Base-by-base conservation (phyloP, 2,113 vertebrate species). In the Budorcas taxicolor region DNA sequence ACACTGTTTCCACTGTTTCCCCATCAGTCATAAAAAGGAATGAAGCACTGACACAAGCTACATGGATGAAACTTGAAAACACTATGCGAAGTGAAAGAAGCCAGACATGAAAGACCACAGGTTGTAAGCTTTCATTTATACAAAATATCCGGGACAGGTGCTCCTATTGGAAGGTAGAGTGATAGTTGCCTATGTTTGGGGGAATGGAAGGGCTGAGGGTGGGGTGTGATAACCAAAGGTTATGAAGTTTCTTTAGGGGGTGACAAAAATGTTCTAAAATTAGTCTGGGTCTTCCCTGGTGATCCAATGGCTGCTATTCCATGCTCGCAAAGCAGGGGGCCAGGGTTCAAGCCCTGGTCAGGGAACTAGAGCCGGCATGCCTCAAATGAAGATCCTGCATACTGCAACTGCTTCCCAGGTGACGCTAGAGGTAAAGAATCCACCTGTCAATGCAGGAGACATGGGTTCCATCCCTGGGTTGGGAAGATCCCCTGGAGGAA, bases 11-110 rank as follows among this genome's bases (percentile, higher is more conserved):
- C 60, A 62, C 60, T 62, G 60, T 62, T 31, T 62, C 60, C 58
- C 29, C 60, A 31, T 94, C 47, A 86, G 76, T n/a, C 94, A 62
- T 82, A 40, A 95, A 95, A 97, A 96, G n/a, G 29, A 87, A 33
- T 58, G 50, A 82, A 62, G 62, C 31, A 5, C 50, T 36, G 29
- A 57, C 47, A 43, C 5, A 15, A 31, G 29, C 92, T 95, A 25
- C 33, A 1, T 8, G 50, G 40, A 58, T 31, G 23, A 52, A 50
- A 40, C 45, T 78, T 40, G 40, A 62, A 88, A 87, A 40, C 25
- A 33, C 21, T 40, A 40, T 55, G 21, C 15, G 21, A 53, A 31
- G 1, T n/a, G 47, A 82, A 83, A 96, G 27, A n/a, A 94, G 11
- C n/a, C 19, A 85, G 36, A 47, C 6, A 19, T 21, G n/a, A 71